Percentiles rank a stretch among this genome's conserved stretches.
These are phyloP conservation scores for Meandrusa payeni DNA, from an alignment of 2,888 invertebrate species.

Conservation along the genomic window DNA sequence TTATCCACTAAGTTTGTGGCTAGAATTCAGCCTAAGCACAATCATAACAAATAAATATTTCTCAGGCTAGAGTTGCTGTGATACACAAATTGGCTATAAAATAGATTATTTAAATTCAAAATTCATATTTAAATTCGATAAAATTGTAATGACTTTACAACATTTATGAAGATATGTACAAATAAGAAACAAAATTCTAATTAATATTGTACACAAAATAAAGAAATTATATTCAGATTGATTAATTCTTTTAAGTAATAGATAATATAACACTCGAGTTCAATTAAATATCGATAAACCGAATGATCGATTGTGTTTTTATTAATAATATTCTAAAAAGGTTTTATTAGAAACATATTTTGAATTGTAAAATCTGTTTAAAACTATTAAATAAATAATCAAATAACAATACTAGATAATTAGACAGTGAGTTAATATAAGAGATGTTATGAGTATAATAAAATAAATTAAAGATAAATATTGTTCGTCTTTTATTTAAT, in stretches of 20 bases:
- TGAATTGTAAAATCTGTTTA: conserved; percentile 68
- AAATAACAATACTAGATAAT: conserved; percentile 76
- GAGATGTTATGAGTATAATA: conserved; percentile 78
- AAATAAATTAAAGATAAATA: conserved; percentile 66
- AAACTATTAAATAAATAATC: conserved; percentile 74
- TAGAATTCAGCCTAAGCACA: conserved; percentile 73
- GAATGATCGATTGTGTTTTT: conserved; percentile 19
- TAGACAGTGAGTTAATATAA: conserved; percentile 74
- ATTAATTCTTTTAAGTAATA: conserved; percentile 13
- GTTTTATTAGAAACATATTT: conserved; percentile 65
- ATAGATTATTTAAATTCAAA: too few species aligned
- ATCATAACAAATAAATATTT: conserved; percentile 72
- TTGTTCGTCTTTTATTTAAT: conserved; percentile 29
- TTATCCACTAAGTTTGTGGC: conserved; percentile 68
- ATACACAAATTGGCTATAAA: conserved; percentile 75
- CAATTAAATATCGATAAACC: conserved; percentile 25
- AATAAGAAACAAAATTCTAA: too few species aligned
- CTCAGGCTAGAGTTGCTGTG: conserved; percentile 80
- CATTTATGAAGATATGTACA: too few species aligned
- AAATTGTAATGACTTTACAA: too few species aligned
- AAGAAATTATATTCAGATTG: background rate
- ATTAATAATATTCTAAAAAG: conserved; percentile 59
- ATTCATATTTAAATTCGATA: too few species aligned
- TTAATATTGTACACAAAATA: too few species aligned
- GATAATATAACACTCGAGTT: conserved; percentile 19